Base-by-base conservation (phyloP, 2,888 invertebrate species). In the Epicampocera succincta region DNA sequence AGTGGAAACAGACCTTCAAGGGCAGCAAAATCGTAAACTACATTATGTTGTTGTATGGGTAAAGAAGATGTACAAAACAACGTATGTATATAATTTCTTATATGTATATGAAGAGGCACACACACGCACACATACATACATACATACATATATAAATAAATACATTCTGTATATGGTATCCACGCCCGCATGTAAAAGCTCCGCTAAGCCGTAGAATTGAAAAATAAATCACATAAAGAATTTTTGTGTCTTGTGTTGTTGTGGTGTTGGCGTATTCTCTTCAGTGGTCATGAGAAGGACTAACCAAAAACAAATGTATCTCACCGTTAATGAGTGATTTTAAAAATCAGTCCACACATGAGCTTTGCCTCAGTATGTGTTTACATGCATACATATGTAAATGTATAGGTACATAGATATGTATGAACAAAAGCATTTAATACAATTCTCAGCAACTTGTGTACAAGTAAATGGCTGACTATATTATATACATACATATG, bases 271-370 rank as follows among this genome's bases (percentile, higher is more conserved):
- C 33, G 46, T 44, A 50, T 74, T 71, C 42, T 75, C 52, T 56
- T 71, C 42, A 66, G 46, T 74, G 78, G 82, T 74, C 82, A 82
- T 60, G 42, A 46, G 42, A 69, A 68, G 73, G 66, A 61, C 71
- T 69, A 68, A 68, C 42, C 46, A 19, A 81, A 58, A 73, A 63
- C 61, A 61, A 61, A 68, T 63, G 29, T 74, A 78, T 58, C 50
- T 50, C 68, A 65, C 60, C 52, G 61, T 73, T 81, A 77, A 81
- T 73, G 73, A 81, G 77, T 77, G 56, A 52, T 66, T 79, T 65
- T 66, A 50, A 60, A 40, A 63, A 5, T 8, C 3, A 33, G 33
- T 33, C 33, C 61, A 46, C 9, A 48, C 12, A 33, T 21, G 48
- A 19, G 17, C 38, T 29, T 12, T 19, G 29, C 1, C 48, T 6